Conservation (phyloP, 2,797 vertebrate genomes). For the Rallus crepitans region DNA sequence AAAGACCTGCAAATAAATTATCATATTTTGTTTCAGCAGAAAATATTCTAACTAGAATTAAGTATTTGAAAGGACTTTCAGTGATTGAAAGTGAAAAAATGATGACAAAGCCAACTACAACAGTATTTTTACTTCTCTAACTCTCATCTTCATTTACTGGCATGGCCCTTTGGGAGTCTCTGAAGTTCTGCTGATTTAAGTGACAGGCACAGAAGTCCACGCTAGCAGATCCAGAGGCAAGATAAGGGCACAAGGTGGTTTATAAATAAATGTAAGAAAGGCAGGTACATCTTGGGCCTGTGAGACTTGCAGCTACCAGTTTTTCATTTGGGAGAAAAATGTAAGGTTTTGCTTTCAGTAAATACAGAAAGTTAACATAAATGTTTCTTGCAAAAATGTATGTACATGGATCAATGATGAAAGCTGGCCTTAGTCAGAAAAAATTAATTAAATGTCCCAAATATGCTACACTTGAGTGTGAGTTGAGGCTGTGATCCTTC, state of each 20-base stretch:
- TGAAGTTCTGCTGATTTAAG: slow-evolving; percentile 7
- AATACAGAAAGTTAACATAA: background rate
- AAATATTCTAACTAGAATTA: background rate
- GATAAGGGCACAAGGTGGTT: slow-evolving; percentile 1
- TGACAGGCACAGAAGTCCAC: background rate
- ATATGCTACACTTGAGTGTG: background rate
- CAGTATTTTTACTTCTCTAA: background rate
- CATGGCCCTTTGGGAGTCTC: background rate
- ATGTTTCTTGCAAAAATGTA: background rate
- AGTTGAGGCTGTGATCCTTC: background rate
- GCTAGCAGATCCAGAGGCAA: slow-evolving; percentile 17
- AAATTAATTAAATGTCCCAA: background rate
- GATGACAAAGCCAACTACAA: background rate
- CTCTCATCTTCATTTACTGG: background rate
- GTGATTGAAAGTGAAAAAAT: background rate
- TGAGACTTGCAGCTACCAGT: background rate
- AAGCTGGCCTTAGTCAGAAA: background rate
- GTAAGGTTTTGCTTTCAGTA: background rate
- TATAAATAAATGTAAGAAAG: slow-evolving; percentile 50
- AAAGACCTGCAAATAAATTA: background rate
- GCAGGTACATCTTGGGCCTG: background rate
- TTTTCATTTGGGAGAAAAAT: background rate
- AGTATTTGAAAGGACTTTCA: background rate
- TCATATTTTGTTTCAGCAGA: background rate
- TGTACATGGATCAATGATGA: background rate